A percentile compares a stretch with the other conserved stretches of the same genome.
These are phyloP conservation scores for Caenorhabditis latens DNA, from an alignment of 1,140 invertebrate genomes.

Conservation along the genomic window DNA sequence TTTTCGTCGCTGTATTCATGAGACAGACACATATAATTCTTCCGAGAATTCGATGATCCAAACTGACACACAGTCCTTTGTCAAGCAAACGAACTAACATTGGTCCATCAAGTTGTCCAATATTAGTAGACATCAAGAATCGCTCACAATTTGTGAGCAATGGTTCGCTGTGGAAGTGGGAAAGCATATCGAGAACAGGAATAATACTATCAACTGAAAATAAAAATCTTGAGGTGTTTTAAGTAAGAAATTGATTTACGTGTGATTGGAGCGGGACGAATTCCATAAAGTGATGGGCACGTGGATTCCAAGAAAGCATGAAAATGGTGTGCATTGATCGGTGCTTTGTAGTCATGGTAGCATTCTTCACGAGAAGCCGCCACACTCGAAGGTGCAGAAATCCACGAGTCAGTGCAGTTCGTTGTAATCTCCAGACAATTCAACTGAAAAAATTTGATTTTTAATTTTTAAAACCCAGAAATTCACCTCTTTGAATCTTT, in stretches of 20 bases:
- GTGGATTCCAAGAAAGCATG: conserved; percentile 18
- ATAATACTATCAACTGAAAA: conserved; percentile 21
- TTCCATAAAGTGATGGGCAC: conserved; percentile 36
- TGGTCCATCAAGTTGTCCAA: background rate
- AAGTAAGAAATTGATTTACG: background rate
- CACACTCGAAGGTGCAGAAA: background rate
- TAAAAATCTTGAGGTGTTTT: no score
- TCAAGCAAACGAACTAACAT: conserved; percentile 10
- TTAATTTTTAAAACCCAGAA: no score
- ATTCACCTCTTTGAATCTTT: conserved; percentile 5
- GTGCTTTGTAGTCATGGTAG: background rate
- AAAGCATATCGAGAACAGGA: conserved; percentile 31
- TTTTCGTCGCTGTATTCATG: background rate
- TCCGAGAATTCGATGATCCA: conserved; percentile 36
- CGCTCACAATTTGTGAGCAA: conserved; percentile 31
- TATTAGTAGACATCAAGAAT: conserved; percentile 10
- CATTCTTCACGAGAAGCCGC: background rate
- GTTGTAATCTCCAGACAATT: background rate
- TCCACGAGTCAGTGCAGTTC: conserved; percentile 12
- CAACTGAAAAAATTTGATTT: background rate
- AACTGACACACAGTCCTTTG: conserved; percentile 33
- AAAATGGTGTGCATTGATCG: background rate
- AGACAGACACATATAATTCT: conserved; percentile 20
- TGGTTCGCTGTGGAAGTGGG: conserved; percentile 36
- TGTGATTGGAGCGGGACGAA: conserved; percentile 35